Evolutionary conservation across 2,797 vertebrate species (phyloP).

Genomic region (Parotocinclus haroldoi): DNA sequence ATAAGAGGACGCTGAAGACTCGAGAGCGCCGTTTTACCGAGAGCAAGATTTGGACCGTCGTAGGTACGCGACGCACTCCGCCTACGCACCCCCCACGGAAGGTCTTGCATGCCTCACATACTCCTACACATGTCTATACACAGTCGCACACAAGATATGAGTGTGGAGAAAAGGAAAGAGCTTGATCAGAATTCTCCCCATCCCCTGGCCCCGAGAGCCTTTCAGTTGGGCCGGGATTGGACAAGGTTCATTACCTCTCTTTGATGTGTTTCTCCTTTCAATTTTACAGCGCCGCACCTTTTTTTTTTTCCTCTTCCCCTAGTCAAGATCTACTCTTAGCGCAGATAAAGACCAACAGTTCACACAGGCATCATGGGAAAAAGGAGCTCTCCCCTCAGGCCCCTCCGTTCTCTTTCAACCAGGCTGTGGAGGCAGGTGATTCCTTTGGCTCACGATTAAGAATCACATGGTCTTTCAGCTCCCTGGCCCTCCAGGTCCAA

Average conservation of each 20-base stretch:
- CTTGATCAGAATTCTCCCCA: slow-evolving; percentile 58
- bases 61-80: slow-evolving; percentile 33
- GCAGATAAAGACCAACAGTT: slow-evolving; percentile 53
- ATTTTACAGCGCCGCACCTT: slow-evolving; percentile 57
- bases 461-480: slow-evolving; percentile 10
- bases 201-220: slow-evolving; percentile 44
- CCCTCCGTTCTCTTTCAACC: slow-evolving; percentile 33
- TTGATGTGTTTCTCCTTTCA: slow-evolving; percentile 62
- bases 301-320: no score
- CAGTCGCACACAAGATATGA: slow-evolving; percentile 29
- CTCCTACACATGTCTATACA: slow-evolving; percentile 13
- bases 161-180: slow-evolving; percentile 44
- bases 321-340: slow-evolving; percentile 51
- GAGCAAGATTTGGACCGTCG: slow-evolving; percentile 23
- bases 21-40: slow-evolving; percentile 31
- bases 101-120: slow-evolving; percentile 25
- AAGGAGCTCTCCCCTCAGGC: slow-evolving; percentile 23
- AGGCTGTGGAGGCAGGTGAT: slow-evolving; percentile 25
- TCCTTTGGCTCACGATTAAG: slow-evolving; percentile 1
- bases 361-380: slow-evolving; percentile 30
- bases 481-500: not conserved
- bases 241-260: slow-evolving; percentile 62
- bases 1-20: slow-evolving; percentile 14
- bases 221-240: slow-evolving; percentile 54
- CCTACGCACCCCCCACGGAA: slow-evolving; percentile 22